A percentile compares a stretch with the other conserved stretches of the same genome.
Conservation (phyloP, 1,140 invertebrate species). For the Drosophila carrolli region DNA sequence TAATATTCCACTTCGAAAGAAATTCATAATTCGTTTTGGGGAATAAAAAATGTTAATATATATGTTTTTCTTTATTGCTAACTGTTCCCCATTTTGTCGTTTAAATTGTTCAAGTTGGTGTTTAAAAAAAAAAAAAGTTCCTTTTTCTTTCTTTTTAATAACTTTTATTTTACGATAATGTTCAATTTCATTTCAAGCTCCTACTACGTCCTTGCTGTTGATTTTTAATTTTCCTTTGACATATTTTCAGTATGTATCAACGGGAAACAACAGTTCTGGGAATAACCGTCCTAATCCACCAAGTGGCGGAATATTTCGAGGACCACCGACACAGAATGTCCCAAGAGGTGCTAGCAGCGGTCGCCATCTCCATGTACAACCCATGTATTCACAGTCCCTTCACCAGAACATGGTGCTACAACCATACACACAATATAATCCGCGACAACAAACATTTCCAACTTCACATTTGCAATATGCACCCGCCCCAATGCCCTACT, state of each 20-base stretch:
- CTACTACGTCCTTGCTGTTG: background rate
- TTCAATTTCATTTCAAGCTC: background rate
- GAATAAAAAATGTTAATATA: background rate
- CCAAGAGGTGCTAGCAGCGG: slow-evolving; percentile 45
- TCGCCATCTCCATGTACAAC: slow-evolving; percentile 65
- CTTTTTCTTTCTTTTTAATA: background rate
- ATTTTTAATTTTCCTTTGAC: background rate
- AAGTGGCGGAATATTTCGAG: slow-evolving; percentile 62
- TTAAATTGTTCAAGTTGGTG: background rate
- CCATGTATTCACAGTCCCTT: slow-evolving; percentile 64
- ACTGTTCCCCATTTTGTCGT: no score
- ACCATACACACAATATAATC: slow-evolving; percentile 62
- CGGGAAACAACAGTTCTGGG: slow-evolving; percentile 64
- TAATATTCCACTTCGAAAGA: background rate
- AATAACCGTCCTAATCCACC: slow-evolving; percentile 68
- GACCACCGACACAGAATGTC: slow-evolving; percentile 54
- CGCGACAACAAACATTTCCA: slow-evolving; percentile 65
- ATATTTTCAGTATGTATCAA: slow-evolving; percentile 62
- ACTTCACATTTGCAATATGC: slow-evolving; percentile 68
- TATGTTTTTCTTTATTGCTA: no score
- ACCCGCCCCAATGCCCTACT: slow-evolving; percentile 52
- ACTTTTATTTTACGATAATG: background rate
- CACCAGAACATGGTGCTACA: slow-evolving; percentile 62
- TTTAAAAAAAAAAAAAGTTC: background rate
- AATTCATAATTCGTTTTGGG: background rate